Evolutionary conservation across 2,888 invertebrate species (phyloP), one percentile per base, ranked within the genome.

Genomic region (Lomographa bimaculata): DNA sequence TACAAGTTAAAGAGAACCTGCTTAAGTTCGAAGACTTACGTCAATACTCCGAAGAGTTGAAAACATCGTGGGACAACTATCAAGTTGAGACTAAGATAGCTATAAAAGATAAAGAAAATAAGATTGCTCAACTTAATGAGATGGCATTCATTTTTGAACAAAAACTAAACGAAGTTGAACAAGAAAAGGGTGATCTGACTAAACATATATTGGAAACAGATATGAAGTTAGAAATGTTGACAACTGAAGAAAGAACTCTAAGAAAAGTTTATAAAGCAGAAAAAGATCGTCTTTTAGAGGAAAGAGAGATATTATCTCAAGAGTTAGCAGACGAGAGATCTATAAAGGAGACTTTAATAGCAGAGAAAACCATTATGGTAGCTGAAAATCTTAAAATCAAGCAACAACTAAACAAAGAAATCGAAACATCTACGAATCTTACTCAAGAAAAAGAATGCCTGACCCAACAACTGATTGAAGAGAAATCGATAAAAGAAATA

Each of bases 381-480:
- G 18, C 50, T 12, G 46, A 61, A 23, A 60, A 56, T 8, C 37
- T 49, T 37, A 30, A 43, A 23, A 40, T 54, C 1, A 50, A 54
- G 25, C 44, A 40, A 11, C 41, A 57, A 25, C 30, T 64, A 21
- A 17, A 29, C n/a, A 50, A 64, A 27, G 57, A 60, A 41, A 46
- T 48, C 8, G 27, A 47, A 26, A 33, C 49, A 6, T 44, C 46
- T 6, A 44, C 44, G 19, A 42, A 18, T 40, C 42, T 54, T 16
- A 26, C 48, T 16, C 53, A 66, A 39, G 57, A 65, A 34, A 72
- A 64, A 37, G 65, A 71, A 42, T 64, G 60, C 46, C 57, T 78
- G 3, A 61, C 61, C 1, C 66, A 70, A 38, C 63, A 73, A 18
- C 43, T 72, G 11, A 39, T 64, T 0, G 71, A 74, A 55, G 73